Conservation (phyloP, 2,888 invertebrate species). For the Labia minor region DNA sequence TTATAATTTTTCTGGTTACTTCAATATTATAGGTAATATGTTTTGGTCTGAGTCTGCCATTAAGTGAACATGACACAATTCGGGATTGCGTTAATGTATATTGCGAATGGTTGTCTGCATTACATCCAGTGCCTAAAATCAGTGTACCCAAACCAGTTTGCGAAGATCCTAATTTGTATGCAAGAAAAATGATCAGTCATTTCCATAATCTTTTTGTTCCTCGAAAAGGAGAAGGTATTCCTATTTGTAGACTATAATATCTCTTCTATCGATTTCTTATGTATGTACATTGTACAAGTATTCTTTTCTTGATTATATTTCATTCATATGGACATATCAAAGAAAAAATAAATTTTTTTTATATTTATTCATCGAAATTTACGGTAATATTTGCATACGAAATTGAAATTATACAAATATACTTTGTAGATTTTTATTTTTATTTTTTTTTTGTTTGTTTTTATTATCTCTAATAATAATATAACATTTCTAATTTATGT, state of each 20-base stretch:
- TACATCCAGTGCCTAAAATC: conserved; percentile 71
- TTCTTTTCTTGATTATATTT: conserved; percentile 19
- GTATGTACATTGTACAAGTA: background rate
- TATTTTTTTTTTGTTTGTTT: no score
- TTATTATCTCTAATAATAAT: no score
- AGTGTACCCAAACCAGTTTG: conserved; percentile 81
- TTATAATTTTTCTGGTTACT: no score
- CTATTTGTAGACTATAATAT: conserved; percentile 20
- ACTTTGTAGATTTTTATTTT: no score
- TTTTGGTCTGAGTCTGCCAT: conserved; percentile 79
- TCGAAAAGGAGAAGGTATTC: conserved; percentile 80
- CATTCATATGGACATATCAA: conserved; percentile 18
- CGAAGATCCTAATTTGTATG: conserved; percentile 82
- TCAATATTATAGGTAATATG: conserved; percentile 66
- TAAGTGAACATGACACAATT: conserved; percentile 86
- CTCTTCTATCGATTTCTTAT: conserved; percentile 15
- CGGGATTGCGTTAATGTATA: conserved; percentile 94
- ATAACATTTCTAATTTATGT: no score
- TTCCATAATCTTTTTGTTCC: conserved; percentile 92
- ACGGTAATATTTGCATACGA: no score
- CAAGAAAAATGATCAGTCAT: conserved; percentile 80
- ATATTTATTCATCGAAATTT: no score
- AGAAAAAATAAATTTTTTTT: no score
- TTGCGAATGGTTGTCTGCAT: conserved; percentile 89
- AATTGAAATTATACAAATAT: no score